Base-by-base conservation (phyloP, 2,797 vertebrate genomes). In the Natrix natrix region DNA sequence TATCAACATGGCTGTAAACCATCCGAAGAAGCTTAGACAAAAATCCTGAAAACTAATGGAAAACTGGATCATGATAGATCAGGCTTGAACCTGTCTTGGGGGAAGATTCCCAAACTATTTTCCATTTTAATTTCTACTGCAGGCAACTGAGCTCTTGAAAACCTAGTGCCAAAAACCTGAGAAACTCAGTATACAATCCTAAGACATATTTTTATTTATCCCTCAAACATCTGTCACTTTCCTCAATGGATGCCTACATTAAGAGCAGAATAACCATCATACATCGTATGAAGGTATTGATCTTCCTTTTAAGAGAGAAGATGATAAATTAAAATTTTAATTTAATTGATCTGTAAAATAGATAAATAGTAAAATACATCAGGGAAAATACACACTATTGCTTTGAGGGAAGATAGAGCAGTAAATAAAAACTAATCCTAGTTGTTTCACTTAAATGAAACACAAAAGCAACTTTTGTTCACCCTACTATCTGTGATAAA, bases 241-340 rank as follows among this genome's bases (percentile, higher is more conserved):
- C 69, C 16, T 74, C 32, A 74, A 10, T 43, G 16, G 17, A 74
- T 74, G 7, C 8, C 32, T 20, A 17, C 32, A 37, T 74, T 74
- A 20, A 8, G 32, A 74, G 7, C 16, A 74, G 32, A 37, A 74
- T 10, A 37, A 74, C 66, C 69, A 43, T 37, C 32, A 37, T 74
- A 32, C 32, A 32, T 43, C 16, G 69, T 74, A 37, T 74, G 66
- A 28, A 88, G 86, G 4, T 59, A 43, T 17, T 56, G 55, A 74
- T 88, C 37, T 93, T 74, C 28, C 55, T 93, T 91, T 54, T 48
- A 57, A 90, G 32, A 90, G 60, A 28, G 74, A 88, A 87, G n/a
- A 59, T 92, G 56, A 54, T 89, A 87, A 86, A 90, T 32, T 90
- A 55, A 93, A 59, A 61, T 26, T 60, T 24, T 60, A 60, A 60